phyloP scores from a whole-genome alignment of 1,140 invertebrate genomes.

The Calliphora vicina region DNA sequence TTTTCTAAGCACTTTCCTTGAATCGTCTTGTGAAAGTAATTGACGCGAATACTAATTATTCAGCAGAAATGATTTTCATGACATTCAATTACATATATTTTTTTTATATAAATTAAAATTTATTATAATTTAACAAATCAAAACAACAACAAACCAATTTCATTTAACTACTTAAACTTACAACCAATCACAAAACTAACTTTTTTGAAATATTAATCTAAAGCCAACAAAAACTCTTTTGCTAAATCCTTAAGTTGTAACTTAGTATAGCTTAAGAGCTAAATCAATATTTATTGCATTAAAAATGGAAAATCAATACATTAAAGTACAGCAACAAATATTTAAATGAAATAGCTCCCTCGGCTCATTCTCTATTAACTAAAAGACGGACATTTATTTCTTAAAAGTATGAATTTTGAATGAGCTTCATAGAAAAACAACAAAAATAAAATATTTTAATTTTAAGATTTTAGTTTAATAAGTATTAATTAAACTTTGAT shows the following conservation, averaged over 20 bases:
- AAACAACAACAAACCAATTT: neutral
- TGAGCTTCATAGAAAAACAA: neutral
- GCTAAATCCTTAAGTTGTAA: neutral
- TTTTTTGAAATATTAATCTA: no score
- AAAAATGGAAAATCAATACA: neutral
- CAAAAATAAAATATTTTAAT: constrained; percentile 6
- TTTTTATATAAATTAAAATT: constrained; percentile 8
- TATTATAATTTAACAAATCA: neutral
- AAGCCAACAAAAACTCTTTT: neutral
- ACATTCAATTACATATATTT: neutral
- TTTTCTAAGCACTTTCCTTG: constrained; percentile 10
- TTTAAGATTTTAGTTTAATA: constrained; percentile 23
- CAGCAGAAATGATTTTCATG: constrained; percentile 32
- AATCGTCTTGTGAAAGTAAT: constrained; percentile 4
- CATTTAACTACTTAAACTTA: neutral
- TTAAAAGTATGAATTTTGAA: neutral
- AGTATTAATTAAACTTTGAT: neutral
- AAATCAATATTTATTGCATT: neutral
- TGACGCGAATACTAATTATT: constrained; percentile 35
- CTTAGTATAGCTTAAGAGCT: neutral
- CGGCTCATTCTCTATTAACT: neutral
- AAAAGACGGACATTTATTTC: neutral
- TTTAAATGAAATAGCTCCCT: neutral
- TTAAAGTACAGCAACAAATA: neutral
- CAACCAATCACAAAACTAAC: neutral